Base-by-base conservation (phyloP, 2,888 invertebrate species). In the Marasmarcha lunaedactyla region DNA sequence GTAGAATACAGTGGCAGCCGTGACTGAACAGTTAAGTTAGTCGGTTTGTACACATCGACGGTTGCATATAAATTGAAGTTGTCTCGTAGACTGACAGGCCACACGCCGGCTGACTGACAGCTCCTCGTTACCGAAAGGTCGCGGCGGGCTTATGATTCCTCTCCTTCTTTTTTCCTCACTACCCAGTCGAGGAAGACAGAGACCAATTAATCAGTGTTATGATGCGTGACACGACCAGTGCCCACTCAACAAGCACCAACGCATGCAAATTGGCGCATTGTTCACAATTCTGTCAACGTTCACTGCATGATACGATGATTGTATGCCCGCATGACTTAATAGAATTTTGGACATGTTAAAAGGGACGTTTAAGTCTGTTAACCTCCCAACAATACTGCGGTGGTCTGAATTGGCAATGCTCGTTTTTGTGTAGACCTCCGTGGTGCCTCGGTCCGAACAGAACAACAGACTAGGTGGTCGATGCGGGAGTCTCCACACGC, bases 201-300 rank as follows among this genome's bases (percentile, higher is more conserved):
- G 60, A 58, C 65, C 72, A 71, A 78, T 81, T 79, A 77, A 78
- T 81, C 78, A 77, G 63, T 58, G 63, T 67, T 78, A 71, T 77
- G 74, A 73, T 67, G 64, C 64, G 69, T 72, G 71, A 70, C 73
- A 70, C 52, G 66, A 59, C 58, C 66, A 73, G n/a, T 5, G 3
- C 4, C 4, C 20, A 7, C 4, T 7, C 20, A 3, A 30, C 30
- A 4, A 30, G 11, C 30, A 54, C 48, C 50, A 44, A 45, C 46
- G 51, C 51, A 57, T 58, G 59, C 57, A 59, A 61, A 68, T 61
- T 46, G 48, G 42, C 45, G 34, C 36, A 41, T 36, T 37, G 33
- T 39, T 33, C 30, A 11, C 30, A 13, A 2, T 7, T 4, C 5
- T n/a, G 36, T 14, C 15, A n/a, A 25, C 15, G 35, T 35, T 35